Conservation (phyloP, 2,888 invertebrate species). For the Drosophila antonietae region DNA sequence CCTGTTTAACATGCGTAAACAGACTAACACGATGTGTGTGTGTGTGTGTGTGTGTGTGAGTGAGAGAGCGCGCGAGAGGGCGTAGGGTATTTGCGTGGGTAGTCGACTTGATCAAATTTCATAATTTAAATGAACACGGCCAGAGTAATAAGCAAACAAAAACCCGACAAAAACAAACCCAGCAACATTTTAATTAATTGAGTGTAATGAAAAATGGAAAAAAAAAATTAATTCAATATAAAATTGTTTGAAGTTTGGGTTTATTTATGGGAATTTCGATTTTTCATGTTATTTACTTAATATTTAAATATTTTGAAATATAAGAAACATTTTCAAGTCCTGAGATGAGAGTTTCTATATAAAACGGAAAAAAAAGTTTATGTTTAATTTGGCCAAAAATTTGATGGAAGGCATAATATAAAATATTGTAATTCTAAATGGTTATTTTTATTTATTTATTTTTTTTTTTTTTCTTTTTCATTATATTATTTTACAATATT, state of each 20-base stretch:
- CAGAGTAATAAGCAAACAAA: slow-evolving; percentile 53
- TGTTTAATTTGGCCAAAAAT: no score
- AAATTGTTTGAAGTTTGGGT: not conserved
- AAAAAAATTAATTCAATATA: not conserved
- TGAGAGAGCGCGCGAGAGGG: not conserved
- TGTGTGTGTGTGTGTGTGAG: not conserved
- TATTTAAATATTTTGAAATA: no score
- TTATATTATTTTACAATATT: no score
- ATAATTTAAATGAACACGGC: slow-evolving; percentile 70
- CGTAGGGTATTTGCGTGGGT: not conserved
- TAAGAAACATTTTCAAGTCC: no score
- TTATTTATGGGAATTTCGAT: no score
- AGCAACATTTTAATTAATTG: slow-evolving; percentile 48
- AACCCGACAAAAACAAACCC: slow-evolving; percentile 16
- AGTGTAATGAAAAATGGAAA: not conserved
- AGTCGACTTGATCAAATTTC: slow-evolving; percentile 69
- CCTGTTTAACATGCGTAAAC: slow-evolving; percentile 71
- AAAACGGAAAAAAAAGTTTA: no score
- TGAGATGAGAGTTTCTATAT: no score
- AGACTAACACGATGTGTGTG: slow-evolving; percentile 20
- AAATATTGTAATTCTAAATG: no score
- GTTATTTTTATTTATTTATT: no score
- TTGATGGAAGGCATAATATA: no score
- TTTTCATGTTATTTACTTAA: not conserved
- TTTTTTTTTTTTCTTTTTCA: no score